These are phyloP conservation scores for Neoitamus cyanurus DNA, from an alignment of 2,888 invertebrate species.

Conservation along the genomic window DNA sequence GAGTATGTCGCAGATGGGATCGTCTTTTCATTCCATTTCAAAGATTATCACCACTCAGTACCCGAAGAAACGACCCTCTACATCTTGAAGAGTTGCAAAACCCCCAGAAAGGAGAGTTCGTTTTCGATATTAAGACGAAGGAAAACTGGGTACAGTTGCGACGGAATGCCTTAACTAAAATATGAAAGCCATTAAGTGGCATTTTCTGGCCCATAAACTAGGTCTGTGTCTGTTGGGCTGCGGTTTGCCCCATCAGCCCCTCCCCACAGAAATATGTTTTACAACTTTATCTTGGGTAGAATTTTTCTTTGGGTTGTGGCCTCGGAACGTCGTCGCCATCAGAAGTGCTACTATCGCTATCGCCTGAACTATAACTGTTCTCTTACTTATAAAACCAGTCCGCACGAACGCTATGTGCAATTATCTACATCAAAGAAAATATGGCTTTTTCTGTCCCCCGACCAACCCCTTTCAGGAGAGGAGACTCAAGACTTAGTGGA, in stretches of 20 bases:
- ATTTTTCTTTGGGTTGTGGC: not conserved
- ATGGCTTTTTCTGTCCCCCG: not conserved
- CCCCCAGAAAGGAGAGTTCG: not conserved
- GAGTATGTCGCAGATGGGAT: not conserved
- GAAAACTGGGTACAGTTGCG: not conserved
- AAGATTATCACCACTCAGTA: not conserved
- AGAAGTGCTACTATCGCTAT: not conserved
- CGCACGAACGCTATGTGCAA: constrained; percentile 16
- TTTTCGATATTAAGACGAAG: not conserved
- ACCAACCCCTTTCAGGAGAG: not conserved
- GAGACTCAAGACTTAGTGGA: not conserved
- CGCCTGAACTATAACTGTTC: not conserved
- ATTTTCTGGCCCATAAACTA: constrained; percentile 37
- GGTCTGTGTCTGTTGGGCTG: constrained; percentile 3
- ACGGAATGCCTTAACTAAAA: constrained; percentile 33
- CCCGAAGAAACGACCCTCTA: not conserved
- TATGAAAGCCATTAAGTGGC: constrained; percentile 43
- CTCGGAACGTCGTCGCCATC: not conserved
- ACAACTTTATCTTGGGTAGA: constrained; percentile 24
- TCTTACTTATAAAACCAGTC: not conserved
- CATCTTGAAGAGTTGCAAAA: not conserved
- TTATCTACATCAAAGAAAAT: constrained; percentile 24
- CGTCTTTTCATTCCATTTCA: not conserved
- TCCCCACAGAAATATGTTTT: constrained; percentile 28
- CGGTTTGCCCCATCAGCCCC: not conserved